Evolutionary conservation across 30 jellyfish, hydroid and myxozoan genomes (phyloP).

Genomic region (Aurelia aurita complex sp. Pacific): DNA sequence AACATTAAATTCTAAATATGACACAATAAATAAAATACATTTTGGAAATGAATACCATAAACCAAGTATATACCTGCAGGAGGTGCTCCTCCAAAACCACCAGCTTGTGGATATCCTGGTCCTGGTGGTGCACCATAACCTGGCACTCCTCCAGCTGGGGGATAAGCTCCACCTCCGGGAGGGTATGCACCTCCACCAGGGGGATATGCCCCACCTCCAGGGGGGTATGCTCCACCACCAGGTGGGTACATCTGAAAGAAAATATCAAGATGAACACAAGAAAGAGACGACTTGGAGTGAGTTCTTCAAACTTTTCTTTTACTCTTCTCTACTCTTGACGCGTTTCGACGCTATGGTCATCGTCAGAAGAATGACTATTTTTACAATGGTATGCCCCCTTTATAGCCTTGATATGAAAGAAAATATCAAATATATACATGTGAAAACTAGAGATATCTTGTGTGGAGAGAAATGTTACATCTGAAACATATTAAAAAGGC

Average conservation of each 20-base stretch:
- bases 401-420: background rate
- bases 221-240: slow-evolving; percentile 70
- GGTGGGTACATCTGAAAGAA: slow-evolving; percentile 60
- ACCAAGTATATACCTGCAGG: slow-evolving; percentile 64
- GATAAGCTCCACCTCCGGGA: slow-evolving; percentile 64
- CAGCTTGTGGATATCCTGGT: slow-evolving; percentile 61
- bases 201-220: slow-evolving; percentile 64
- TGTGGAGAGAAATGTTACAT: background rate
- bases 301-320: too few relatives aligned
- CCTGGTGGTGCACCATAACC: too few relatives aligned
- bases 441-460: background rate
- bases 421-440: background rate
- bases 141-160: slow-evolving; percentile 39
- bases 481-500: too few relatives aligned
- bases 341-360: too few relatives aligned
- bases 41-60: background rate
- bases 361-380: too few relatives aligned
- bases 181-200: slow-evolving; percentile 65
- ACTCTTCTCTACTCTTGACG: too few relatives aligned
- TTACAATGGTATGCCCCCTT: too few relatives aligned
- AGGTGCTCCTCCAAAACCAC: slow-evolving; percentile 60
- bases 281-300: too few relatives aligned
- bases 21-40: too few relatives aligned
- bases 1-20: too few relatives aligned
- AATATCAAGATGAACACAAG: too few relatives aligned